Percentiles rank a stretch among this genome's conserved stretches.
These are phyloP conservation scores for Allobates femoralis DNA, from an alignment of 2,797 vertebrate species.

Conservation along the genomic window DNA sequence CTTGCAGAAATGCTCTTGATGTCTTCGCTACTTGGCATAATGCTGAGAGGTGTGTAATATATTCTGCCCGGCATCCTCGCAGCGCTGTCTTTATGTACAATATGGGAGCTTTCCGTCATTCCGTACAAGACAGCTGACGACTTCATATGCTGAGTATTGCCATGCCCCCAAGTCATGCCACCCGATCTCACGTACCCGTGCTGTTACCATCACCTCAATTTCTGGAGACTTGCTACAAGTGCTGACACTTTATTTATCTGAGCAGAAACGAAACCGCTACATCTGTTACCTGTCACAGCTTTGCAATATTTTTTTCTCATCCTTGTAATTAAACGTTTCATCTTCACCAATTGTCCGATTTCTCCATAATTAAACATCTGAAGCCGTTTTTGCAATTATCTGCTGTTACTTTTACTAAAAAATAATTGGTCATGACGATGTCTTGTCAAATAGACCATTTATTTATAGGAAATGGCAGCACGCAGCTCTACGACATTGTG, in stretches of 20 bases:
- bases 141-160: constrained; percentile 51
- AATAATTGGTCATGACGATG: background rate
- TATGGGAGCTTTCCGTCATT: constrained; percentile 56
- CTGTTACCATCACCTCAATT: constrained; percentile 21
- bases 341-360: background rate
- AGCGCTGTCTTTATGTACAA: constrained; percentile 54
- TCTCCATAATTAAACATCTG: background rate
- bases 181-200: background rate
- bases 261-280: background rate
- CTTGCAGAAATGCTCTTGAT: constrained; percentile 41
- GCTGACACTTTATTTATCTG: constrained; percentile 11
- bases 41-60: constrained; percentile 60
- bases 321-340: constrained; percentile 2
- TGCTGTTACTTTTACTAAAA: background rate
- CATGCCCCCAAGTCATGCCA: constrained; percentile 21
- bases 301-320: background rate
- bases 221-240: background rate
- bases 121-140: constrained; percentile 56
- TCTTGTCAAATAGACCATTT: background rate
- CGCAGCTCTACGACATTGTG: background rate
- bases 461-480: background rate
- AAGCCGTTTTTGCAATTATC: background rate
- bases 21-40: constrained; percentile 52
- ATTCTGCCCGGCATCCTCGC: constrained; percentile 39
- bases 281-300: constrained; percentile 29